Evolutionary conservation across 2,888 invertebrate species (phyloP).

Genomic region (Liopterus haemorrhoidalis): DNA sequence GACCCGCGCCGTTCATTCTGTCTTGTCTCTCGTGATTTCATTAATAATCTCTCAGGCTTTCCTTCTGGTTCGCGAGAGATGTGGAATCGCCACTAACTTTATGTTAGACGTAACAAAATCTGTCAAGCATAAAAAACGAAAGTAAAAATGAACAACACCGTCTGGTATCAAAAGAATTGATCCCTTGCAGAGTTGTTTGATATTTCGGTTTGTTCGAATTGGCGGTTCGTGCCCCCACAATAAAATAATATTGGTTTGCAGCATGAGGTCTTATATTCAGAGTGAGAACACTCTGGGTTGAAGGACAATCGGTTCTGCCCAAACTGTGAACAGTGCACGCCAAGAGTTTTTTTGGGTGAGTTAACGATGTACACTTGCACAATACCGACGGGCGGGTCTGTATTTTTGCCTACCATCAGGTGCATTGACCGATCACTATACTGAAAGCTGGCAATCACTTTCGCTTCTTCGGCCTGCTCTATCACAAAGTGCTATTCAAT

Average conservation of each 20-base stretch:
- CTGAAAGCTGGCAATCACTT: too few relatives aligned
- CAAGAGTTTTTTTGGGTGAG: too few relatives aligned
- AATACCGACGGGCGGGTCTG: conserved; percentile 8
- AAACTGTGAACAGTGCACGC: too few relatives aligned
- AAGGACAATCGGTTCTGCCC: conserved; percentile 14
- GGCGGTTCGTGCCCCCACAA: conserved; percentile 13
- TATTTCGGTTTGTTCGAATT: conserved; percentile 12
- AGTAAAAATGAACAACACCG: conserved; percentile 10
- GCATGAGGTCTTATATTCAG: conserved; percentile 5
- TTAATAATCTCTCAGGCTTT: too few relatives aligned
- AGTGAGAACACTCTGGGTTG: conserved; percentile 12
- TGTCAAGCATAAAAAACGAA: conserved; percentile 5
- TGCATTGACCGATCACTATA: conserved; percentile 11
- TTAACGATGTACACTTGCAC: conserved; percentile 13
- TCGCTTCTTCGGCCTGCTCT: conserved; percentile 5
- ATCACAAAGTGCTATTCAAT: too few relatives aligned
- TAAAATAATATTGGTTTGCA: conserved; percentile 14
- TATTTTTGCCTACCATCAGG: conserved; percentile 1
- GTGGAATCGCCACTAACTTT: conserved; percentile 5
- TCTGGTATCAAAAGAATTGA: conserved; percentile 7
- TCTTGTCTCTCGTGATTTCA: conserved; percentile 6
- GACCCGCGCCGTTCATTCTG: conserved; percentile 3
- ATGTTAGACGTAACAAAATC: conserved; percentile 11
- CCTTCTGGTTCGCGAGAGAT: conserved; percentile 8
- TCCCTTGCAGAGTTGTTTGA: conserved; percentile 7